Evolutionary conservation across 2,888 invertebrate genomes (phyloP), one percentile per base, ranked within the genome.

Genomic region (Nomada hirtipes): DNA sequence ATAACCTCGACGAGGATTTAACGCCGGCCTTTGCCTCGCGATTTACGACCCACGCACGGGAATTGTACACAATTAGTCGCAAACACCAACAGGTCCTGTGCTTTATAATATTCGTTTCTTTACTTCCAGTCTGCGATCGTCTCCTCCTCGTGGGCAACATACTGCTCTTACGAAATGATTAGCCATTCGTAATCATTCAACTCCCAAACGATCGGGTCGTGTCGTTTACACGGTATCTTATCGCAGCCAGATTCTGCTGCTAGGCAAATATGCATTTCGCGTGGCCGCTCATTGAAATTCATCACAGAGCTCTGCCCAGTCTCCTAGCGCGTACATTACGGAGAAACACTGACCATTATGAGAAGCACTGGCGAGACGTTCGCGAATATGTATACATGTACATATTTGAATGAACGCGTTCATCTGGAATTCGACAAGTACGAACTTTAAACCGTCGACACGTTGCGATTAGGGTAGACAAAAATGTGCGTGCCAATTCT

Each of bases 261-360:
- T 80, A 79, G 77, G 71, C 80, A 78, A 79, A 78, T 82, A 75
- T 82, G 78, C 78, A 76, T 78, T 84, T 86, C 78, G 64, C 86
- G 72, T 69, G 84, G 47, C 55, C 26, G 78, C 57, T 81, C 83
- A 74, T 87, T 85, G 83, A 76, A 85, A 87, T 87, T 85, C 81
- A 84, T 82, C 76, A 50, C 70, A 36, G 15, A 76, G 50, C 75
- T 42, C 60, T 82, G 59, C 20, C 61, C 69, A 55, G 76, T 80
- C 80, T 83, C 76, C 67, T 72, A 75, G 68, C 70, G 53, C 72
- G 78, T 77, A 70, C 73, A 73, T 83, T 78, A 73, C 70, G 36
- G 81, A 70, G 86, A 75, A 68, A 76, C 79, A 79, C 79, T 79
- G 83, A 20, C 83, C 71, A 76, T 83, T 83, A 84, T 79, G 83